Base-by-base conservation (phyloP, 2,888 invertebrate species). In the Lordiphosa andalusiaca region DNA sequence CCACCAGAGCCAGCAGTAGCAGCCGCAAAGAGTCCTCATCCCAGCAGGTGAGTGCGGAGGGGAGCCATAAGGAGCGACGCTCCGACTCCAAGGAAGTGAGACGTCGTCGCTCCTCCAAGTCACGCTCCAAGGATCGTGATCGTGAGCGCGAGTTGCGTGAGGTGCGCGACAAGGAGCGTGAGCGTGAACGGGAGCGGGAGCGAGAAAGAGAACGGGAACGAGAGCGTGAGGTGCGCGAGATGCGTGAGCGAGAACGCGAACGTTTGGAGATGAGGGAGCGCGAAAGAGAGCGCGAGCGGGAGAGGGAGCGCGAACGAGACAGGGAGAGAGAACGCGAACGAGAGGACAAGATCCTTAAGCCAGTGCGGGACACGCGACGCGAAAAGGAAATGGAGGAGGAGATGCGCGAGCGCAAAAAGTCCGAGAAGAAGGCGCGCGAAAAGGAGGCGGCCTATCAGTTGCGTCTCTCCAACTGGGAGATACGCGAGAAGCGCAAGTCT, bases 391-490 rank as follows among this genome's bases (percentile, higher is more conserved):
- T 97, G 71, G 98, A 98, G 87, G 98, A 98, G 85, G 98, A 98
- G 89, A 92, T 94, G 16, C 93, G 97, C 57, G 98, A 98, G 86
- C 93, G 95, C 84, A 95, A 97, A 88, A 94, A 97, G 74, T 91
- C 94, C 5, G 98, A 98, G 87, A 94, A 98, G 89, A 94, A 96
- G 89, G 95, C 98, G 0, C 90, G 97, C 9, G 98, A 98, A 88
- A 98, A 98, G 89, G 98, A 98, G 90, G 95, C 95, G 33, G 96
- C 96, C n/a, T 98, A 98, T 90, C 98, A 98, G 90, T 96, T 95
- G 91, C 91, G 96, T 90, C 90, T 91, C 21, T 89, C 91, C 44
- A 91, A 91, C 74, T 98, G 98, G 98, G 98, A 98, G 90, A 91
- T 92, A 0, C 92, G 98, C 67, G 98, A 98, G 90, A 92, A 95